Evolutionary conservation across 2,888 invertebrate genomes (phyloP), one percentile per base, ranked within the genome.

Genomic region (Agriopis leucophaearia): DNA sequence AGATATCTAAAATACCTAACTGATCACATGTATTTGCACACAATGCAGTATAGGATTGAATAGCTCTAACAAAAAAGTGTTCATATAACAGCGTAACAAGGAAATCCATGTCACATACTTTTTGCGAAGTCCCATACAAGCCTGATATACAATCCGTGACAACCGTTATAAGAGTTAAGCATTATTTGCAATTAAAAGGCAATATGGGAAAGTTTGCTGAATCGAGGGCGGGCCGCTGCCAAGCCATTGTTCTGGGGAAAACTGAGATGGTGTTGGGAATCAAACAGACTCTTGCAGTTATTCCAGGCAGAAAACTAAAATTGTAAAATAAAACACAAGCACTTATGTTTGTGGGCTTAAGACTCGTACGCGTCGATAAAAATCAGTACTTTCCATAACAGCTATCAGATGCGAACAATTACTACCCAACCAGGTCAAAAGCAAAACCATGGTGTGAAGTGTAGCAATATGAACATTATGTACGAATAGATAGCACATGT

Each of bases 181-280:
- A 78, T 80, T 79, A 79, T 51, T 47, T 64, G 60, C 38, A 81
- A 74, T 76, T 78, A 79, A 81, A 78, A 51, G 40, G 80, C 80
- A 77, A 82, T 81, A 82, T 85, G 82, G 70, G 82, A 86, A 81
- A 80, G 73, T 75, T 66, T 65, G 66, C 75, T 76, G 81, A 82
- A 84, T 79, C 76, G 81, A 79, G 80, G 85, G 83, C 84, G 85
- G 61, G 44, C 67, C 65, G 72, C 71, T 69, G 62, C 48, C 70
- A 75, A 74, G 78, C 82, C 82, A 82, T 81, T 73, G 61, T 60
- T 62, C 40, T 63, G 64, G 64, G 63, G 71, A 74, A 69, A 76
- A 77, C 73, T 40, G 27, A 35, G 8, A 15, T 48, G 16, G 54
- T 47, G 60, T 15, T 55, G 65, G 44, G 56, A 61, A 56, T 36